Evolutionary conservation across 2,797 vertebrate genomes (phyloP).

Genomic region (Menidia menidia): DNA sequence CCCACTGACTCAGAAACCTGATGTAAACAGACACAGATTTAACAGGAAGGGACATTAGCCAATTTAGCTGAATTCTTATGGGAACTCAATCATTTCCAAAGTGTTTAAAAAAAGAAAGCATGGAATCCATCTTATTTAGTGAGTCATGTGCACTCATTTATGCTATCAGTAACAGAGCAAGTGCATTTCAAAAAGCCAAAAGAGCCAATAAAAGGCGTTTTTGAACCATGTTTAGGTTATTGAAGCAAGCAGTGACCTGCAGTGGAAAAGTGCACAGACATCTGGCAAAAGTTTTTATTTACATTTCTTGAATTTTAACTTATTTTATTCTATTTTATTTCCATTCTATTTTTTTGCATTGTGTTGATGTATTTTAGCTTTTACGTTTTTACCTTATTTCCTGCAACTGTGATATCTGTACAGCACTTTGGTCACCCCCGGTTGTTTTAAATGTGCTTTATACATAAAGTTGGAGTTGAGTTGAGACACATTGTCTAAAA

Average conservation of each 20-base stretch:
- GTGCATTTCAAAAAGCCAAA: conserved; percentile 11
- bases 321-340: not conserved
- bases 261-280: not conserved
- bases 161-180: not conserved
- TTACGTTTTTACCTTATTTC: no score
- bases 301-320: no score
- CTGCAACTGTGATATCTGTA: no score
- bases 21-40: not conserved
- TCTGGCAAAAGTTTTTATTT: no score
- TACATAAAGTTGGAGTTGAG: not conserved
- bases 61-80: not conserved
- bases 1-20: conserved; percentile 1
- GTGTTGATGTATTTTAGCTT: not conserved
- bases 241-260: not conserved
- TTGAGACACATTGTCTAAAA: not conserved
- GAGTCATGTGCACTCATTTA: conserved; percentile 5
- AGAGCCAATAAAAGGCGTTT: not conserved
- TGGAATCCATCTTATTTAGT: conserved; percentile 22
- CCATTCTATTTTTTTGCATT: not conserved
- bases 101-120: conserved; percentile 1
- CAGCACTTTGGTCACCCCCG: no score
- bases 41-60: not conserved
- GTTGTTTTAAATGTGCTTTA: not conserved
- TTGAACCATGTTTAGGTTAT: conserved; percentile 5
- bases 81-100: no score